phyloP scores from a whole-genome alignment of 2,113 vertebrate genomes.

The Protobothrops mucrosquamatus region DNA sequence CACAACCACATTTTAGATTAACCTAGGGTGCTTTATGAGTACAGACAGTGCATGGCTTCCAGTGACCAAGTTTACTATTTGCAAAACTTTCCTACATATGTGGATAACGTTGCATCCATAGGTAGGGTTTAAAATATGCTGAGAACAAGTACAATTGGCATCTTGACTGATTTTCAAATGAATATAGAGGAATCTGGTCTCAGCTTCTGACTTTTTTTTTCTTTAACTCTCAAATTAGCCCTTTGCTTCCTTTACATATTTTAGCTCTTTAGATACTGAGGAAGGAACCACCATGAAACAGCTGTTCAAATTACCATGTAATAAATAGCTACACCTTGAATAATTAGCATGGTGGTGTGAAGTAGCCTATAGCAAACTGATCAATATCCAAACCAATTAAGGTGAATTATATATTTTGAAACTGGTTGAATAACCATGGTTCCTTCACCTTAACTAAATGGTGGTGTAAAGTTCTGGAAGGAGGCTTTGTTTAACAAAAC shows the following conservation, averaged over 20 bases:
- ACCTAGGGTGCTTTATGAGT: not conserved
- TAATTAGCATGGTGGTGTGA: not conserved
- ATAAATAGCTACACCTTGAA: not conserved
- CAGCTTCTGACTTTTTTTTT: not conserved
- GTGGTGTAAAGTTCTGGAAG: not conserved
- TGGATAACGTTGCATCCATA: not conserved
- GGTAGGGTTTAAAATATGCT: not conserved
- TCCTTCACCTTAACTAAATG: not conserved
- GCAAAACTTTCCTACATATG: not conserved
- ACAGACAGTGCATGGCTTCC: not conserved
- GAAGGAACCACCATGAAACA: not conserved
- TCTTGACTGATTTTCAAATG: not conserved
- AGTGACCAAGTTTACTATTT: not conserved
- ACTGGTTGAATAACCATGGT: not conserved
- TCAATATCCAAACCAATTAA: not conserved
- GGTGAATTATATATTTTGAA: not conserved
- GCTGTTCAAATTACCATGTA: not conserved
- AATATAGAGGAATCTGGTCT: not conserved
- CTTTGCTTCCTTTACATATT: not conserved
- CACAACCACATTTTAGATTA: not conserved
- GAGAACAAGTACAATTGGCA: not conserved
- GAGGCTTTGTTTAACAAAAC: not conserved
- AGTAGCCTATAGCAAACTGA: not conserved
- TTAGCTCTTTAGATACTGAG: not conserved
- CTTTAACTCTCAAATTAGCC: not conserved